Percentiles rank a stretch among this genome's conserved stretches.
Conservation (phyloP, 2,888 invertebrate species). For the Cheilosia soror region DNA sequence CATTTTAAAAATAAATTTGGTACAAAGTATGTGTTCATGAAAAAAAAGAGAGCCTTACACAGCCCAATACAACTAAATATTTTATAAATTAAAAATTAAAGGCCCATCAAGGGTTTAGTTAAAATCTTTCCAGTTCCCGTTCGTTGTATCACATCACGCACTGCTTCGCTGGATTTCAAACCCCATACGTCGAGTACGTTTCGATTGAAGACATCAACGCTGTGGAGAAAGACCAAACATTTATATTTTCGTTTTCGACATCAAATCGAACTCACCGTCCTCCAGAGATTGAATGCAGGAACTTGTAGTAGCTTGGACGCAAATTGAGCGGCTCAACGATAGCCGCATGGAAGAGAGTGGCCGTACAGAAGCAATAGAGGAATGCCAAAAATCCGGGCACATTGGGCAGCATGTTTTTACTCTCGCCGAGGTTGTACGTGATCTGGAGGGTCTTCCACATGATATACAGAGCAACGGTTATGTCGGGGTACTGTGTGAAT, state of each 20-base stretch:
- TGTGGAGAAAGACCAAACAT: conserved; percentile 76
- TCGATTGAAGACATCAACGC: conserved; percentile 86
- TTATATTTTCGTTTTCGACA: not conserved
- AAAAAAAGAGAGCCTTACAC: too few relatives aligned
- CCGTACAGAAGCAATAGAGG: conserved; percentile 91
- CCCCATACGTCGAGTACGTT: conserved; percentile 86
- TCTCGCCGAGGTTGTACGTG: conserved; percentile 89
- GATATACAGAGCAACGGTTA: conserved; percentile 91
- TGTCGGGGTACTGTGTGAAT: conserved; percentile 90
- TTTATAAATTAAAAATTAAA: not conserved
- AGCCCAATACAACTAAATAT: not conserved
- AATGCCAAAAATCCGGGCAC: conserved; percentile 89
- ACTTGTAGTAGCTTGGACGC: conserved; percentile 93
- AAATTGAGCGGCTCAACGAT: conserved; percentile 91
- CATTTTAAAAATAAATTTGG: not conserved
- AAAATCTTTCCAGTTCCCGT: conserved; percentile 73
- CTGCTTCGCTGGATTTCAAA: conserved; percentile 84
- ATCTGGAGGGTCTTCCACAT: conserved; percentile 93
- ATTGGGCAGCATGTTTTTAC: conserved; percentile 87
- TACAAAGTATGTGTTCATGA: not conserved
- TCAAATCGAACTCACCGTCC: conserved; percentile 84
- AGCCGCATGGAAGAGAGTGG: conserved; percentile 90
- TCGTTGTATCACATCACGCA: conserved; percentile 83
- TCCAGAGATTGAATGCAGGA: conserved; percentile 90
- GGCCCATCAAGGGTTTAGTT: conserved; percentile 36